These are phyloP conservation scores for Archivesica marissinica DNA, from an alignment of 1,140 invertebrate genomes.

Conservation along the genomic window DNA sequence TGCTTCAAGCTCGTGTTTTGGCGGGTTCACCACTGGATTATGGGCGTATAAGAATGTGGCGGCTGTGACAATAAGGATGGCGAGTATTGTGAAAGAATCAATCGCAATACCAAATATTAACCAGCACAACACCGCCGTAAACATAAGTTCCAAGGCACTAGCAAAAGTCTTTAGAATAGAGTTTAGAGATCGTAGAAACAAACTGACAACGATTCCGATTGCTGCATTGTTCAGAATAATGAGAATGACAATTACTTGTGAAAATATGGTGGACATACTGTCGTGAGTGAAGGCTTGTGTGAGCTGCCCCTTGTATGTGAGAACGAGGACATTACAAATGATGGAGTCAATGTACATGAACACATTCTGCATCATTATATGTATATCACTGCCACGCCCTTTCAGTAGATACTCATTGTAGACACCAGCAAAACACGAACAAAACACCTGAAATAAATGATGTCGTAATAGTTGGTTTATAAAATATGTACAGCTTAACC, in stretches of 20 bases:
- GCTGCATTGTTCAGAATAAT: slow-evolving; percentile 96
- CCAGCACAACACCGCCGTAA: slow-evolving; percentile 95
- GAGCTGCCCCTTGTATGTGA: slow-evolving; percentile 85
- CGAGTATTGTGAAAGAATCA: slow-evolving; percentile 91
- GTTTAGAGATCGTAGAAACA: slow-evolving; percentile 96
- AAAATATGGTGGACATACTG: slow-evolving; percentile 86
- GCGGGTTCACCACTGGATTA: slow-evolving; percentile 90
- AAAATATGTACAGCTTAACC: too few relatives aligned
- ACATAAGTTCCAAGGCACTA: slow-evolving; percentile 95
- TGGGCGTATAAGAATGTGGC: slow-evolving; percentile 94
- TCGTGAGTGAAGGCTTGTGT: slow-evolving; percentile 68
- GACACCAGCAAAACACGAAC: slow-evolving; percentile 96
- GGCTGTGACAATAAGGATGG: slow-evolving; percentile 93
- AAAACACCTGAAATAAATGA: slow-evolving; percentile 91
- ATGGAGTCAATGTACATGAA: slow-evolving; percentile 99
- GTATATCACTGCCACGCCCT: slow-evolving; percentile 89
- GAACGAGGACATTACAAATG: slow-evolving; percentile 91
- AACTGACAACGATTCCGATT: slow-evolving; percentile 96
- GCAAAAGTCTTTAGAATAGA: slow-evolving; percentile 99
- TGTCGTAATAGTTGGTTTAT: too few relatives aligned
- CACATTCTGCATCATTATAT: slow-evolving; percentile 97
- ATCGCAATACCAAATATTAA: slow-evolving; percentile 95
- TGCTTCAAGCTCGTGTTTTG: slow-evolving; percentile 64
- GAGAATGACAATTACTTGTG: slow-evolving; percentile 89
- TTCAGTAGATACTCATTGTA: slow-evolving; percentile 98